Evolutionary conservation across 2,113 vertebrate genomes (phyloP), one percentile per base, ranked within the genome.

Genomic region (Genyomyrus donnyi): DNA sequence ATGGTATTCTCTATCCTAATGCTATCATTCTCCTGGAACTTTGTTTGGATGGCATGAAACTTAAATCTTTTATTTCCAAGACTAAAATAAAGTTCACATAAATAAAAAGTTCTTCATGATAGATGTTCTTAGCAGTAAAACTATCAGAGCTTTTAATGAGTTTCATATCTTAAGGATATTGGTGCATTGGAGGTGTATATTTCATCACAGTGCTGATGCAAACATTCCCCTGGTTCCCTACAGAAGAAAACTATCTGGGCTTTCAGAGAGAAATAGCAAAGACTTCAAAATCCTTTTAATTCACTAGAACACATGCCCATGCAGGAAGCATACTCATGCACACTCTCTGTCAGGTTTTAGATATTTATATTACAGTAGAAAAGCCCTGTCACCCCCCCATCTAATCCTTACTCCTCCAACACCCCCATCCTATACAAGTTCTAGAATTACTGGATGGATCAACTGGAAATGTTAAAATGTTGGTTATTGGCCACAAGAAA

Each of bases 31-130:
- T 50, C 45, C 3, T 10, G 27, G 48, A 49, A 39, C 27, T 7
- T 19, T 27, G 15, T 56, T 87, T 53, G 5, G 50, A 52, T 87
- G 50, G n/a, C 92, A 94, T 93, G 93, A 94, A 89, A 88, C 93
- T 92, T 93, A 91, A 88, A 91, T 74, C 66, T 62, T 62, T 62
- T 31, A 31, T 13, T 31, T 92, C 87, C 91, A 89, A 92, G 93
- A 74, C 52, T 85, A 91, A 88, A 92, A 89, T 92, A 91, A 91
- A 93, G 77, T 53, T 48, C 85, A 87, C 45, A 88, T 90, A 80
- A 89, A 93, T 86, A 94, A 94, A 92, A 93, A 95, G 93, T 93
- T 91, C 92, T 93, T 31, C n/a, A 90, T 80, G 92, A 92, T 92
- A 93, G 90, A 91, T 93, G 92, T 92, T 92, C 91, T 94, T 94